These are phyloP conservation scores for Rhynchophorus ferrugineus DNA, from an alignment of 1,140 invertebrate species.

Conservation along the genomic window DNA sequence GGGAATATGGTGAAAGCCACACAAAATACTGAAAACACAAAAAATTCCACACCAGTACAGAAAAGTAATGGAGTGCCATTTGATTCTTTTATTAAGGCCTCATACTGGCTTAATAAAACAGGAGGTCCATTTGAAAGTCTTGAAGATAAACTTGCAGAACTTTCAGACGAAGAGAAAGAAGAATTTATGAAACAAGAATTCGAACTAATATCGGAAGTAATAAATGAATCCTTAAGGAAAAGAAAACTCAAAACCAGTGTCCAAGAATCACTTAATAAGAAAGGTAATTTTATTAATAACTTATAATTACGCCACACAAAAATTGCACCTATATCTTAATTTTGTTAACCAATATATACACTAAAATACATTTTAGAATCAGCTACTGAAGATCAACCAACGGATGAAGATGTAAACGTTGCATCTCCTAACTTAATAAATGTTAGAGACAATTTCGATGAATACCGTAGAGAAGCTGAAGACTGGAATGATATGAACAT, in stretches of 20 bases:
- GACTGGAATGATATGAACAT: not conserved
- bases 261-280: not conserved
- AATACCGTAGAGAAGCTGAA: not conserved
- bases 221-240: slow-evolving; percentile 3
- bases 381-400: not conserved
- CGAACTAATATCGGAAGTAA: slow-evolving; percentile 11
- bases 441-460: not conserved
- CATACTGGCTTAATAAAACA: not conserved
- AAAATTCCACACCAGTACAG: too few relatives aligned
- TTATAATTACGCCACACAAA: not conserved
- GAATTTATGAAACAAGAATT: slow-evolving; percentile 11
- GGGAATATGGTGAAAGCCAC: too few relatives aligned
- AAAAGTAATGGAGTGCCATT: too few relatives aligned
- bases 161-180: slow-evolving; percentile 12
- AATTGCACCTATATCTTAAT: too few relatives aligned
- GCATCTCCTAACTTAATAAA: not conserved
- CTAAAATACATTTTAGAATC: too few relatives aligned
- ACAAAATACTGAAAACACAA: too few relatives aligned
- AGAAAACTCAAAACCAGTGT: too few relatives aligned
- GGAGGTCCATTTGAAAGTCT: slow-evolving; percentile 2
- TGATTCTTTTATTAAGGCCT: not conserved
- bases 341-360: too few relatives aligned
- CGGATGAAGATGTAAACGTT: not conserved
- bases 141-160: slow-evolving; percentile 3
- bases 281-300: not conserved